phyloP scores from a whole-genome alignment of 2,888 invertebrate genomes.

The Elaeidobius kamerunicus region DNA sequence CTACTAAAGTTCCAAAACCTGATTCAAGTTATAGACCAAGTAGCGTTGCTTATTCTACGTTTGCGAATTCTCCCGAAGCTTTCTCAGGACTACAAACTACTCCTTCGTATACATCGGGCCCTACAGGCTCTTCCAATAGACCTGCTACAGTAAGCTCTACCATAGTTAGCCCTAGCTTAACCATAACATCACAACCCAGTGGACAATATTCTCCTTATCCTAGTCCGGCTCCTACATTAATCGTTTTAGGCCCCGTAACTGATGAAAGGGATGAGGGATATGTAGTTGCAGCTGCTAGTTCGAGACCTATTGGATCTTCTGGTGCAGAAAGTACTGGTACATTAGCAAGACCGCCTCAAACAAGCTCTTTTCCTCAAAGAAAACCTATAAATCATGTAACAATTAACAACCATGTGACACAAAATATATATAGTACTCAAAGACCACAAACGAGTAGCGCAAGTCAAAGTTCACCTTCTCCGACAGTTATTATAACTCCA shows the following conservation, averaged over 20 bases:
- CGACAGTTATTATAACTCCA: slow-evolving; percentile 66
- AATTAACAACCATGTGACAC: slow-evolving; percentile 60
- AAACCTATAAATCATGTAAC: slow-evolving; percentile 55
- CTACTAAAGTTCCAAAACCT: slow-evolving; percentile 14
- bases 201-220: slow-evolving; percentile 40
- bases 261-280: slow-evolving; percentile 35
- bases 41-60: slow-evolving; percentile 22
- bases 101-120: slow-evolving; percentile 14
- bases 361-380: slow-evolving; percentile 40
- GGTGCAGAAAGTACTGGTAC: slow-evolving; percentile 36
- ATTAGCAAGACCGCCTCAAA: slow-evolving; percentile 41
- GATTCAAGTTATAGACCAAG: slow-evolving; percentile 15
- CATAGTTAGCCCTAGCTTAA: slow-evolving; percentile 41
- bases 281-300: slow-evolving; percentile 4
- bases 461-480: slow-evolving; percentile 55
- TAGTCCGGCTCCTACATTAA: slow-evolving; percentile 57
- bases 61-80: slow-evolving; percentile 21
- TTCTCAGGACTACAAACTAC: slow-evolving; percentile 19
- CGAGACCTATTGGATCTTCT: slow-evolving; percentile 7
- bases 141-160: slow-evolving; percentile 36
- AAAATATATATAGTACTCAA: slow-evolving; percentile 53
- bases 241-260: slow-evolving; percentile 56
- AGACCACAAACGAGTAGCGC: slow-evolving; percentile 18
- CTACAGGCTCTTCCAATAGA: slow-evolving; percentile 15
- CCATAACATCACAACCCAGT: slow-evolving; percentile 39